Evolutionary conservation across 2,888 invertebrate genomes (phyloP), one percentile per base, ranked within the genome.

Genomic region (Allygus modestus): DNA sequence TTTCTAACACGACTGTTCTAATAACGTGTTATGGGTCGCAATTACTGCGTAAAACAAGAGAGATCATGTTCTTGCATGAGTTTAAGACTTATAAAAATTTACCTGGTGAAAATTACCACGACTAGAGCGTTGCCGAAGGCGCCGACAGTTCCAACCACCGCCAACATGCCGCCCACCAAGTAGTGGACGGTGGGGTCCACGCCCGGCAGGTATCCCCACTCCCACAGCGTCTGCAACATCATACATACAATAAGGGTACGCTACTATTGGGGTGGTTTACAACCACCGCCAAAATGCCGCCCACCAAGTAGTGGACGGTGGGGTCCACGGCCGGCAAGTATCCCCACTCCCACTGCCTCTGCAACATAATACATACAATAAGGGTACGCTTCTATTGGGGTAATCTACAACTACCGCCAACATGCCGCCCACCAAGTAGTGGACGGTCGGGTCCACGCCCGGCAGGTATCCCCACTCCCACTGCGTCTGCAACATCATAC

Each of bases 81-180:
- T n/a, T n/a, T n/a, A n/a, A n/a, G n/a, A n/a, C n/a, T n/a, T n/a
- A n/a, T n/a, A n/a, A n/a, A n/a, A n/a, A 46, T 9, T 87, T 87
- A 89, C 89, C 89, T 88, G 43, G 89, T 88, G 85, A 90, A 90
- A 23, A 90, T 88, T 86, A 89, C 88, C 43, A 90, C 87, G n/a
- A 90, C 90, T 37, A 90, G 87, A 7, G 88, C 88, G 84, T 90
- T 90, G 12, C 90, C 90, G 0, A 88, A 77, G 33, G 88, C 85
- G 2, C 90, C 89, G 5, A 89, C 86, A 12, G 88, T 82, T 15
- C 90, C 90, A 37, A 90, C 87, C 11, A 88, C 69, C 4, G 88
- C 85, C 9, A 89, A 86, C 17, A 89, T 58, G 58, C 87, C 71
- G 5, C 89, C 89, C 61, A 89, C 86, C 9, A 87, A 82, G 83